Base-by-base conservation (phyloP, 1,140 invertebrate genomes). In the Trachelipus rathkii region DNA sequence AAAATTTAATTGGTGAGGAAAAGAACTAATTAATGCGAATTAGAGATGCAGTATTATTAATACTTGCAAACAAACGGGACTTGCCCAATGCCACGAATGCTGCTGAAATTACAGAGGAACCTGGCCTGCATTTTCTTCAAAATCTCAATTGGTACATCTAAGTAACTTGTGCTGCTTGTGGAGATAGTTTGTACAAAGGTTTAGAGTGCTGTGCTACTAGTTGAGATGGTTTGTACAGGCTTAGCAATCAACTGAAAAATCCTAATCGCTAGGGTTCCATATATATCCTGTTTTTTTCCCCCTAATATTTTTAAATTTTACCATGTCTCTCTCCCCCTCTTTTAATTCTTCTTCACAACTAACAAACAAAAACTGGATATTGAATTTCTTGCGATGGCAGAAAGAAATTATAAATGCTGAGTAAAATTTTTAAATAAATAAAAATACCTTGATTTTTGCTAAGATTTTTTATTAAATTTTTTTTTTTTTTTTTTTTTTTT, bases 41-140 rank as follows among this genome's bases (percentile, higher is more conserved):
- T 0, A 89, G 95, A 84, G 96, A 99, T 88, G 96, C 97, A 45
- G 94, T 98, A 9, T 89, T 99, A 15, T 87, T 99, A 79, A 93
- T 99, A 44, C 99, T 99, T 88, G 97, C 97, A 33, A 99, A 99
- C 86, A 99, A 99, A 88, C 97, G 99, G 88, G 97, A 99, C 86
- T 89, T 98, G 82, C 97, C 97, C 3, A 98, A 99, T 87, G 95
- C 96, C 15, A 98, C 98, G 96, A 94, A 91, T 79, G 94, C 95
- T 46, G 93, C 95, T 4, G 96, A 99, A 87, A 89, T 99, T 72
- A 98, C 95, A 67, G 96, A 98, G 84, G 97, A 97, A 86, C 87
- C 99, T 70, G 93, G 93, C 79, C 87, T 98, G 68, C 95, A 97
- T 85, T 92, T 93, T 76, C 87, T 98, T 81, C 89, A 94, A 82